Base-by-base conservation (phyloP, 2,113 vertebrate genomes). In the Hypomesus transpacificus region DNA sequence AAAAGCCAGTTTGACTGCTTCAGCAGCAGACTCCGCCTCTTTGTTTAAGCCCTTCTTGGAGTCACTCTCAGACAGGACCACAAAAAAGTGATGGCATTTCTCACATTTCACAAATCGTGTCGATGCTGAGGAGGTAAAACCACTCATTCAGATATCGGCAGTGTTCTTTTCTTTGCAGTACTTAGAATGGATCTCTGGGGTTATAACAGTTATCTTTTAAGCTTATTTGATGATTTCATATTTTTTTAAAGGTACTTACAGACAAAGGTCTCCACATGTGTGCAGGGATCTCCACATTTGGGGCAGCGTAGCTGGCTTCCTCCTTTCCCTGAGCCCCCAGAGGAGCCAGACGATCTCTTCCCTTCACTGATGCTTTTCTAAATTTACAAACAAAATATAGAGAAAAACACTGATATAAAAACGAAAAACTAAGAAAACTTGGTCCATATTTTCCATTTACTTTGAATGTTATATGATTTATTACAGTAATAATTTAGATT, bases 11-110 rank as follows among this genome's bases (percentile, higher is more conserved):
- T 98, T 97, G 46, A 96, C 95, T 70, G 95, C 95, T 86, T 98
- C 96, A 17, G 95, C 94, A 75, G 95, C 95, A 63, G 95, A 95
- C 81, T 99, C 97, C 0, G 96, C 92, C 81, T 99, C 97, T 88
- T 96, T 96, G 87, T 95, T 92, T 71, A 98, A 91, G 79, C 94
- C 94, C 87, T 98, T 98, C 89, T 98, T 98, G 52, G 97, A 98
- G 90, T 98, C 97, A 1, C 95, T 94, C 83, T 98, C 97, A 20
- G 97, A 98, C 17, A 99, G 90, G 26, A 99, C 96, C 86, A 99
- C 96, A n/a, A 98, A 99, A 81, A 99, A 99, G 87, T 98, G 95
- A 86, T 98, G 97, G 87, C 97, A 98, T 87, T 98, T 98, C 73
- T 98, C 97, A 91, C 97, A 99, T 88, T 98, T 99, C 78, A 99